Base-by-base conservation (phyloP, 2,113 vertebrate species). In the Xenotilapia leptura region DNA sequence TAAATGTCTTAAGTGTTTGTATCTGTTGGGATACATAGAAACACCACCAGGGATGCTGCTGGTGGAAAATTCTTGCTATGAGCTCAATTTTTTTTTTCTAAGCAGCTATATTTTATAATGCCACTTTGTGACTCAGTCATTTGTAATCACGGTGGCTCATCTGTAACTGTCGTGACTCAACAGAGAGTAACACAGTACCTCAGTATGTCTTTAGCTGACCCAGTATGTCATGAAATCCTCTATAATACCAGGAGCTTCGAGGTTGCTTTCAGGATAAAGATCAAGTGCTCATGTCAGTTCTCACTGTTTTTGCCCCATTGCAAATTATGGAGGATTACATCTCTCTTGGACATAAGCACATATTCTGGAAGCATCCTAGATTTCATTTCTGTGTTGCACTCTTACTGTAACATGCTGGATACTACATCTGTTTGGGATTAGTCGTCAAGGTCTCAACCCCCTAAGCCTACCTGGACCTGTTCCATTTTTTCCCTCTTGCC, bases 381-480 rank as follows among this genome's bases (percentile, higher is more conserved):
- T 91, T 85, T 92, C 82, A 85, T 85, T 80, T 82, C 31, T 68
- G 85, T 47, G 85, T 49, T 54, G 73, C 31, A 87, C 53, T 87
- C 87, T 81, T 88, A 83, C 90, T 87, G 83, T 80, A 85, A 54
- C 56, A 77, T 3, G n/a, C 80, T 86, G 85, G 83, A 90, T 42
- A 26, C 89, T 83, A 83, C 93, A 94, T 94, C 93, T 94, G 93
- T 92, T 90, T 83, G 65, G 92, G 89, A 93, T 93, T 94, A 93
- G 88, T 86, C 13, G 6, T 75, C 40, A 65, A 83, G 81, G 91
- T 90, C 89, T 86, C 93, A 79, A 79, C 83, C 83, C 68, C 60
- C 12, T 86, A 38, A 53, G 53, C 80, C 83, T 53, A 84, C 86
- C 60, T 92, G 92, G 85, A 85, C 68, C 14, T 3, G 6, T 82